A percentile compares a stretch with the other conserved stretches of the same genome.
Evolutionary conservation across 2,888 invertebrate genomes (phyloP).

Genomic region (Odontothrips loti): DNA sequence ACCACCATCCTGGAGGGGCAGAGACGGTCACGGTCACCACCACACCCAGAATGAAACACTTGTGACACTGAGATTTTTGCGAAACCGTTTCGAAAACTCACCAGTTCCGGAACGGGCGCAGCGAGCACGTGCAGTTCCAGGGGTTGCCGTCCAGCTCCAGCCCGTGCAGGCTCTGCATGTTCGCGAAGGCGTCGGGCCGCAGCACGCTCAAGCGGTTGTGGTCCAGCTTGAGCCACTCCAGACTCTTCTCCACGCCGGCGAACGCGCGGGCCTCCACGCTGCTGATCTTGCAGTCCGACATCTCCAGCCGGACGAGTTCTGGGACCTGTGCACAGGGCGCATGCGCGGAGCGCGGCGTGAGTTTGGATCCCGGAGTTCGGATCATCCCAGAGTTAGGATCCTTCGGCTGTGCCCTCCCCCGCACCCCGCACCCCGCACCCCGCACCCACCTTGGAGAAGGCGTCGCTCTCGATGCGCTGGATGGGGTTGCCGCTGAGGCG

Average conservation of each 20-base stretch:
- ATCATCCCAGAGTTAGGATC: background rate
- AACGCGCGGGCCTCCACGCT: slow-evolving; percentile 68
- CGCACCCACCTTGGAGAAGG: slow-evolving; percentile 53
- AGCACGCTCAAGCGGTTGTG: slow-evolving; percentile 67
- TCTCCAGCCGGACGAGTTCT: slow-evolving; percentile 66
- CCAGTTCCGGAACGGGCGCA: slow-evolving; percentile 72
- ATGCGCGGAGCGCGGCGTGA: background rate
- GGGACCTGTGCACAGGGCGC: slow-evolving; percentile 46
- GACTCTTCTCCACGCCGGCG: slow-evolving; percentile 63
- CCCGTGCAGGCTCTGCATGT: slow-evolving; percentile 65
- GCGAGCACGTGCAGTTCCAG: slow-evolving; percentile 76
- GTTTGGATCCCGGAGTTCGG: background rate
- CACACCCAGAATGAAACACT: no score
- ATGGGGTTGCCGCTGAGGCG: slow-evolving; percentile 73
- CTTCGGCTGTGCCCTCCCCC: slow-evolving; percentile 2
- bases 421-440: background rate
- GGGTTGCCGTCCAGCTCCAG: slow-evolving; percentile 73
- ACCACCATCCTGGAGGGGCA: slow-evolving; percentile 53
- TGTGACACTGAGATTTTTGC: no score
- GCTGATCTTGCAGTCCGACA: slow-evolving; percentile 67
- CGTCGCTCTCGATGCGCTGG: slow-evolving; percentile 62
- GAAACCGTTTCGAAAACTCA: no score
- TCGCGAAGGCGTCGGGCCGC: slow-evolving; percentile 61
- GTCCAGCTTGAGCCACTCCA: slow-evolving; percentile 74
- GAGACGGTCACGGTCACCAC: background rate